Evolutionary conservation across 2,797 vertebrate species (phyloP), one percentile per base, ranked within the genome.

Genomic region (Sphaeramia orbicularis): DNA sequence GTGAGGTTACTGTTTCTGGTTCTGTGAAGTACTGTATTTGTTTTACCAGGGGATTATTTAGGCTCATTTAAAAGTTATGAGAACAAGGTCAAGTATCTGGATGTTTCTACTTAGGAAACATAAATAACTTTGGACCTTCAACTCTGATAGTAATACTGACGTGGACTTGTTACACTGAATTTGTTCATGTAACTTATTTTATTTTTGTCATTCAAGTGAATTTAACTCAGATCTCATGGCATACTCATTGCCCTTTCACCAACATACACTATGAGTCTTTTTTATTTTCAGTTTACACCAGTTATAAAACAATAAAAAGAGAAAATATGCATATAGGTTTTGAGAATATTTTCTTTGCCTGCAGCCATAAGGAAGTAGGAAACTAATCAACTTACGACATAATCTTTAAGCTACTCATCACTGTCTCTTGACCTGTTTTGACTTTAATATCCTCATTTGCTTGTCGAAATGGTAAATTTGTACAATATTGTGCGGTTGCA

Each of bases 401-500:
- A 10, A 41, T 42, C 12, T 58, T 63, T n/a, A 57, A 53, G 10
- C 21, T 43, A 42, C 67, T 53, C 55, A 21, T 4, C 16, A 15
- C 16, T 40, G 11, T 58, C 12, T 50, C 37, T 21, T 11, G 6
- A 62, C 37, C 19, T 30, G 32, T 52, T 49, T 55, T 47, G 30
- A 55, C 41, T 49, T 6, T 15, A 24, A 52, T 45, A 49, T 41
- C 49, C 18, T 48, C 1, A 37, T 19, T 62, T 51, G 61, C 48
- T 60, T 55, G 58, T 67, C 19, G 9, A 45, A 42, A 37, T 47
- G 19, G 49, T 36, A 58, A 55, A 63, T 52, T 47, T 8, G 14
- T 85, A 62, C 52, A 71, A 68, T 84, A 78, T 78, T 82, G 81
- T 85, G 35, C 35, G 41, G 54, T 68, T 69, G 76, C 81, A 75